These are phyloP conservation scores for Sylvicola cinctus DNA, from an alignment of 2,888 invertebrate species.

Conservation along the genomic window DNA sequence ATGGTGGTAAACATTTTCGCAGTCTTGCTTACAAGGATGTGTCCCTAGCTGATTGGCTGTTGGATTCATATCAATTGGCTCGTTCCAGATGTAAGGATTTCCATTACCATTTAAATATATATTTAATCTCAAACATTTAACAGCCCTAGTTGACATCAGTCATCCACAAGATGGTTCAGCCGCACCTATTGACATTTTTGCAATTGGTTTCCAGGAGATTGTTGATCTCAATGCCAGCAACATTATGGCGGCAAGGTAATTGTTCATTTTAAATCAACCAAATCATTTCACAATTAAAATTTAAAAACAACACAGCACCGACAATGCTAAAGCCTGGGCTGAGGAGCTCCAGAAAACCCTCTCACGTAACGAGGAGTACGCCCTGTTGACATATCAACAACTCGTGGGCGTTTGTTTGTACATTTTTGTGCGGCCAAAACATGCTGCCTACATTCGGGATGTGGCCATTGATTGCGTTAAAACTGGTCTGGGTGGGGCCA, in stretches of 20 bases:
- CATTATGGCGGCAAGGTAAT: constrained; percentile 76
- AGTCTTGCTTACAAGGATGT: constrained; percentile 87
- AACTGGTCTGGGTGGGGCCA: constrained; percentile 95
- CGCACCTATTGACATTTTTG: constrained; percentile 72
- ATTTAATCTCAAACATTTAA: too few species aligned
- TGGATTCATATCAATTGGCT: constrained; percentile 56
- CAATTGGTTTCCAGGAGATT: constrained; percentile 97
- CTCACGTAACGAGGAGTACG: constrained; percentile 68
- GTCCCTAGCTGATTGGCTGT: constrained; percentile 69
- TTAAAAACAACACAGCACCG: constrained; percentile 33
- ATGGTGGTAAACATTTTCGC: constrained; percentile 96
- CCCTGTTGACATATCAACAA: constrained; percentile 81
- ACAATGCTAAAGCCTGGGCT: constrained; percentile 84
- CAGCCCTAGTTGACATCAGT: constrained; percentile 25
- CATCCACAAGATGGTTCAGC: constrained; percentile 22
- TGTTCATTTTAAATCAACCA: background rate
- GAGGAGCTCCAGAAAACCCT: constrained; percentile 84
- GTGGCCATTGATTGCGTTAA: constrained; percentile 92
- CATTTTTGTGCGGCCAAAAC: constrained; percentile 75
- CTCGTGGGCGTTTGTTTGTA: constrained; percentile 95
- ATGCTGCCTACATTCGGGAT: constrained; percentile 76
- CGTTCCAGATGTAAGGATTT: constrained; percentile 20
- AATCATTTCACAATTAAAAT: background rate
- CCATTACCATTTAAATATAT: too few species aligned
- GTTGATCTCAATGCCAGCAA: constrained; percentile 97